Conservation (phyloP, 2,797 vertebrate species). For the Ptychadena robeensis region DNA sequence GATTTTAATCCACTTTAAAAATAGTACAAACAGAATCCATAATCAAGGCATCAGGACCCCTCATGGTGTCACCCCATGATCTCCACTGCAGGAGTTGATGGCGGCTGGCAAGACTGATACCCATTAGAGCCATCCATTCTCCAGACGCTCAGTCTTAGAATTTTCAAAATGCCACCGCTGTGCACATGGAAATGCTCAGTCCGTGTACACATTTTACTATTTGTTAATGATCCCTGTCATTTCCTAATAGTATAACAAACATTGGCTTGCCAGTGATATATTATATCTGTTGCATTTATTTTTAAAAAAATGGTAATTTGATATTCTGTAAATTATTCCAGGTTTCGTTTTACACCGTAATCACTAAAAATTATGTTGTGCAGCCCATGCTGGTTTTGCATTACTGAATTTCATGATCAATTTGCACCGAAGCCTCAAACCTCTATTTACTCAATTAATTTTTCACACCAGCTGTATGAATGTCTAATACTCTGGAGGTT, state of each 20-base stretch:
- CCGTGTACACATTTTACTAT: no score
- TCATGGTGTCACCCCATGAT: no score
- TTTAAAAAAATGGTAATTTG: constrained; percentile 69
- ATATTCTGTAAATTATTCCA: constrained; percentile 71
- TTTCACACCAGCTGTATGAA: constrained; percentile 64
- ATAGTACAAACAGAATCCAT: no score
- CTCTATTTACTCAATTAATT: constrained; percentile 67
- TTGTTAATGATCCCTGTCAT: not conserved
- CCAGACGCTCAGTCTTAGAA: no score
- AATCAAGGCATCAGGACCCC: no score
- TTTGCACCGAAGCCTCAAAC: constrained; percentile 68
- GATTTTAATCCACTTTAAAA: no score
- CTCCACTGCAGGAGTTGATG: no score
- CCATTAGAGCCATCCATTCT: no score
- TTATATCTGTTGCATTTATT: constrained; percentile 2
- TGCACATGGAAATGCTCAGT: no score
- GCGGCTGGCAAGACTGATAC: no score
- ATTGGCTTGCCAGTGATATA: not conserved
- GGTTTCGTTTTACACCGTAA: constrained; percentile 72
- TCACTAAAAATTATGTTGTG: constrained; percentile 70
- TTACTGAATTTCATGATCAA: constrained; percentile 69
- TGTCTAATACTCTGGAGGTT: constrained; percentile 70
- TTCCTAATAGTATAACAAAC: not conserved
- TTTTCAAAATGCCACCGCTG: no score
- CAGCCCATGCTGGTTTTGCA: constrained; percentile 68